phyloP scores from a whole-genome alignment of 2,113 vertebrate genomes.

The Telmatochromis sp. region DNA sequence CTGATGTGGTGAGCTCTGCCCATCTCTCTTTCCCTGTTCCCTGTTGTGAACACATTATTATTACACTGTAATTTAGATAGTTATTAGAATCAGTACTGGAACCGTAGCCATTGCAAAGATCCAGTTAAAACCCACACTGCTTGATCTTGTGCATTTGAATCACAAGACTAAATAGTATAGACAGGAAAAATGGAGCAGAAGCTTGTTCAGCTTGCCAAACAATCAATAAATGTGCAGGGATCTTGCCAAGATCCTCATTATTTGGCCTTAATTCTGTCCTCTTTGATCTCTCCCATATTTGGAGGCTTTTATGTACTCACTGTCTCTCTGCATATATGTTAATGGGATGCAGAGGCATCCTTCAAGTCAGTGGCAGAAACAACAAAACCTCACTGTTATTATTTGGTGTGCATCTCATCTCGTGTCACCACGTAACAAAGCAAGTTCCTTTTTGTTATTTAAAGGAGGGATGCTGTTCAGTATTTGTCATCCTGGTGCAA shows the following conservation, averaged over 20 bases:
- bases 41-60: constrained; percentile 48
- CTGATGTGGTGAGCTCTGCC: constrained; percentile 41
- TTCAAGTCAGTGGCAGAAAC: constrained; percentile 42
- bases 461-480: neutral
- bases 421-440: constrained; percentile 7
- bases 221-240: constrained; percentile 68
- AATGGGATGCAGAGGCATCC: constrained; percentile 48
- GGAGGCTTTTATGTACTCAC: constrained; percentile 52
- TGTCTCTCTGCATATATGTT: constrained; percentile 59
- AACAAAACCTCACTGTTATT: constrained; percentile 20
- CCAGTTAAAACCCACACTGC: constrained; percentile 26
- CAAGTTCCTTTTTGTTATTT: constrained; percentile 27
- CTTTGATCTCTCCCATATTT: constrained; percentile 59
- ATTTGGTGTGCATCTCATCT: constrained; percentile 4
- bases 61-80: constrained; percentile 66
- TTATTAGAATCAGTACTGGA: constrained; percentile 61
- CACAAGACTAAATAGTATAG: constrained; percentile 38
- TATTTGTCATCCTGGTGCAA: neutral
- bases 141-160: constrained; percentile 43
- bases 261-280: constrained; percentile 65
- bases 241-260: constrained; percentile 70
- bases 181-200: constrained; percentile 39
- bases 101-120: neutral
- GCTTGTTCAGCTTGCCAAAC: constrained; percentile 60
- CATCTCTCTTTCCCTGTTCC: constrained; percentile 38